Percentiles rank a stretch among this genome's conserved stretches.
Evolutionary conservation across 1,140 invertebrate species (phyloP).

Genomic region (Protaetia brevitarsis): DNA sequence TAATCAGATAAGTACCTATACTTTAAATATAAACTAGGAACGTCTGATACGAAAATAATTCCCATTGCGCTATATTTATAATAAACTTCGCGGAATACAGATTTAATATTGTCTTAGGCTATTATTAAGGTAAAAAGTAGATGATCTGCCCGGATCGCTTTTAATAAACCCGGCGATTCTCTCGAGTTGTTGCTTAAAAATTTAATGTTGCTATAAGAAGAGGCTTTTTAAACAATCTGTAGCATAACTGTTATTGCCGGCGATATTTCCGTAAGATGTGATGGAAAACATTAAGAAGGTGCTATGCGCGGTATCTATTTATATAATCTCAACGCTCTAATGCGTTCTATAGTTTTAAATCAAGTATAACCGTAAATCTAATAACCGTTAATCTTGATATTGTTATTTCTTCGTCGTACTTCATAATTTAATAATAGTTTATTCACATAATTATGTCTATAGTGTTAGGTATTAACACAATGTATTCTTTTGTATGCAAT

Average conservation of each 20-base stretch:
- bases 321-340: conserved; percentile 17
- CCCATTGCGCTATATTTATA: not conserved
- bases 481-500: too few species aligned
- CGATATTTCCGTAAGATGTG: conserved; percentile 6
- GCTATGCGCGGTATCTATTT: not conserved
- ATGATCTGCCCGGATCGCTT: too few species aligned
- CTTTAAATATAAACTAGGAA: not conserved
- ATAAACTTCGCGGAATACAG: not conserved
- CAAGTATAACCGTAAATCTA: conserved; percentile 6
- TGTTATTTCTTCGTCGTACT: not conserved
- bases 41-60: not conserved
- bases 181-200: not conserved
- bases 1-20: not conserved
- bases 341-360: conserved; percentile 14
- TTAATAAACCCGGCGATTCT: too few species aligned
- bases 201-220: not conserved
- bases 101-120: not conserved
- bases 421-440: conserved; percentile 11
- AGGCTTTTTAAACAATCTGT: not conserved
- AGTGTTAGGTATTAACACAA: not conserved
- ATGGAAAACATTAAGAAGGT: conserved; percentile 10
- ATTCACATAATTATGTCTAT: conserved; percentile 7
- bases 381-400: conserved; percentile 9
- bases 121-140: not conserved
- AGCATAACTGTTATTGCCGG: not conserved